Base-by-base conservation (phyloP, 2,797 vertebrate genomes). In the Borostomias antarcticus region DNA sequence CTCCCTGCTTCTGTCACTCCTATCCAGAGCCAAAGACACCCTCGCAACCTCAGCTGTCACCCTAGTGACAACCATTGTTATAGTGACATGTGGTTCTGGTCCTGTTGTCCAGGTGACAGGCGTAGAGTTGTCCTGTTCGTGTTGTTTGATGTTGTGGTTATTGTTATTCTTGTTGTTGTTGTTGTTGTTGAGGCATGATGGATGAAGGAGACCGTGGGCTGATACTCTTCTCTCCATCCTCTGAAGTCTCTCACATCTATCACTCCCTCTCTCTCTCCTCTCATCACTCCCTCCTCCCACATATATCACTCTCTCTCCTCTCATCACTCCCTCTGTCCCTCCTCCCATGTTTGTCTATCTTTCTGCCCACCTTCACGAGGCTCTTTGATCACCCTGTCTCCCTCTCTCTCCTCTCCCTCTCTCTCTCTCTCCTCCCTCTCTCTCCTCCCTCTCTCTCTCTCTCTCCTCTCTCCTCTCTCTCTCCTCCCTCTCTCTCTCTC, bases 361-460 rank as follows among this genome's bases (percentile, higher is more conserved):
- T 17, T 43, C 2, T 5, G 15, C 40, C 40, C 40, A 13, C 13
- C 40, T 17, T 17, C n/a, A 43, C n/a, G 11, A 43, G n/a, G 40
- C 40, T 43, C 40, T 5, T 43, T 17, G 2, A 43, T 43, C 40
- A 43, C 40, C 40, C 32, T 61, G 59, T 57, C 72, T 70, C 17
- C 58, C 65, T 62, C 2, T 61, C 54, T 62, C n/a, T 33, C 21
- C 37, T 35, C 25, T n/a, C 58, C 29, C 25, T 23, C 21, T 60
- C 35, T 17, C 4, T 28, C 2, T 35, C 10, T 50, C 28, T 21
- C 23, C 3, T 40, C 37, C 37, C 54, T 33, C 1, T 61, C 17
- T 62, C 17, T 32, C 11, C 60, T 73, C 35, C 63, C 15, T 45
- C 56, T 63, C 54, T 50, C 23, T 37, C n/a, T n/a, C n/a, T n/a